phyloP scores from a whole-genome alignment of 2,113 vertebrate species.

The Tachysurus vachellii region DNA sequence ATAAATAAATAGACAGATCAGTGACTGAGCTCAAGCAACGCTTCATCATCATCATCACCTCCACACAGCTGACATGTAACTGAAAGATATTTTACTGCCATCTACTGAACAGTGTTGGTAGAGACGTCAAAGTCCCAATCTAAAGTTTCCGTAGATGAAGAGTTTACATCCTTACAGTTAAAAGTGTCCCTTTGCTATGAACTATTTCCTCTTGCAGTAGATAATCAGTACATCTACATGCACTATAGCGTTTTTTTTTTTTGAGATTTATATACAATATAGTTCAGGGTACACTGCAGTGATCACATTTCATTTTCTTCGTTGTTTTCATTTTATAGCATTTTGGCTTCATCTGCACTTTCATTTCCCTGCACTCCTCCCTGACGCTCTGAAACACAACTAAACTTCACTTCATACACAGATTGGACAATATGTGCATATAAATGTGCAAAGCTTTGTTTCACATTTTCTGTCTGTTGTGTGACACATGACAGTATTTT shows the following conservation, averaged over 20 bases:
- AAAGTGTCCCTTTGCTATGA: neutral
- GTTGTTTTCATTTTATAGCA: neutral
- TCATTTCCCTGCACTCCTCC: neutral
- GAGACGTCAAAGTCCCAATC: neutral
- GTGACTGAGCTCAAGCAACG: neutral
- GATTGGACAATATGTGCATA: neutral
- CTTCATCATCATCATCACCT: neutral
- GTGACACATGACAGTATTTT: neutral
- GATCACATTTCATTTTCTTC: neutral
- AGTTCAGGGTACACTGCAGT: neutral
- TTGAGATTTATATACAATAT: neutral
- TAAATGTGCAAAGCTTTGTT: neutral
- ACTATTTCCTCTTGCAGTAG: neutral
- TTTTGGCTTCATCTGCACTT: neutral
- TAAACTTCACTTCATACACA: no score
- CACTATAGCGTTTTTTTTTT: neutral
- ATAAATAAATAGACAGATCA: neutral
- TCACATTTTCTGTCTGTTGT: neutral
- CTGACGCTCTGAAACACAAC: neutral
- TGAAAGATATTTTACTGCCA: neutral
- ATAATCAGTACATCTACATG: neutral
- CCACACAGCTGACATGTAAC: neutral
- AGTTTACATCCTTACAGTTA: neutral
- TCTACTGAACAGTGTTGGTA: neutral
- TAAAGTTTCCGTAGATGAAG: neutral